Base-by-base conservation (phyloP, 2,113 vertebrate genomes). In the Scophthalmus maximus region DNA sequence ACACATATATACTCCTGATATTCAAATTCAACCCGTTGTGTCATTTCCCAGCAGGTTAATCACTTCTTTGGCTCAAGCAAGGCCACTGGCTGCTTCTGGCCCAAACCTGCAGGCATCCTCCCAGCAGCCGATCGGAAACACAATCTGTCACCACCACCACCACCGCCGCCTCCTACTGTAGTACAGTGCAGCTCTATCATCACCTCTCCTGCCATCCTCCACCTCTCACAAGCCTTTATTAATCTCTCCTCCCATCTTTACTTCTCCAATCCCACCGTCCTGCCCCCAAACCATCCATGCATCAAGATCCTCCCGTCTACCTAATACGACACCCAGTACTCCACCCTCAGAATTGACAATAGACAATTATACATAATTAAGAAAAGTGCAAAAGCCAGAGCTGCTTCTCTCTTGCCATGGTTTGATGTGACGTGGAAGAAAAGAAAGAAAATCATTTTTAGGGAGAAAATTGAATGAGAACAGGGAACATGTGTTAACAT, bases 141-240 rank as follows among this genome's bases (percentile, higher is more conserved):
- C 88, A 92, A 89, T 88, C 88, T 92, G 92, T 91, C 84, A 81
- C 68, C 72, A 63, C 47, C 69, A 51, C 23, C 58, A 14, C 12
- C 72, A 63, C 47, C 69, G 47, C 23, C 58, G 12, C 12, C 71
- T 63, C 71, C 58, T 25, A 51, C 73, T 77, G 77, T 68, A 69
- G 60, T 79, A 68, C 59, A 72, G 64, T 42, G n/a, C 22, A 30
- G 55, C 34, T 68, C 69, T 27, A 42, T 29, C 72, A 63, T 3
- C 42, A 61, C 64, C 58, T 53, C 51, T 55, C 29, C 74, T 60
- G 34, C 27, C 72, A 25, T 36, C 32, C 25, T 58, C 47, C 74
- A 68, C 25, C 50, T 50, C 53, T 57, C 30, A 30, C 20, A 18
- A 15, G 23, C 71, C 57, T 67, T 34, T 55, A 79, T 79, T 52